Conservation (phyloP, 1,140 invertebrate species). For the Calliphora vicina region DNA sequence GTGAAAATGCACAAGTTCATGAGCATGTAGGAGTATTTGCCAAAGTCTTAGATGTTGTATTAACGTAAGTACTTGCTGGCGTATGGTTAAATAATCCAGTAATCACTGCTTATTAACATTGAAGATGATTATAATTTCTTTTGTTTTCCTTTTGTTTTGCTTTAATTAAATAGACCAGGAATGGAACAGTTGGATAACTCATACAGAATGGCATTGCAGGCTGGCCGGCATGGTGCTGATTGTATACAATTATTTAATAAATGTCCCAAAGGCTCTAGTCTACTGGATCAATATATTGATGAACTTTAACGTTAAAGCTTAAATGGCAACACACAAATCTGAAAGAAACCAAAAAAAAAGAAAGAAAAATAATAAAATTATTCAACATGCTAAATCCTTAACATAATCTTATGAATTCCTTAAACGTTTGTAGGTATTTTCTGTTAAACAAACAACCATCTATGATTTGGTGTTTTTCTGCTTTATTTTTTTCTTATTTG, state of each 20-base stretch:
- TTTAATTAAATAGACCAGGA: slow-evolving; percentile 47
- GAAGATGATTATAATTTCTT: not conserved
- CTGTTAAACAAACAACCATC: not conserved
- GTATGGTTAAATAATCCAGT: not conserved
- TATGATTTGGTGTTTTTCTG: not conserved
- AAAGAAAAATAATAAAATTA: not conserved
- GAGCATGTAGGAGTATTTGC: slow-evolving; percentile 57
- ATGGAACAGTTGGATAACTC: slow-evolving; percentile 50
- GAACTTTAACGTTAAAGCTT: slow-evolving; percentile 13
- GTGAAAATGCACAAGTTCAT: slow-evolving; percentile 60
- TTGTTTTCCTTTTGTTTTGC: slow-evolving; percentile 20
- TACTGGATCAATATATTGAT: slow-evolving; percentile 46
- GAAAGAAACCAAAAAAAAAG: not conserved
- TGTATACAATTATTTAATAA: slow-evolving; percentile 46
- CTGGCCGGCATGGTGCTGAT: slow-evolving; percentile 53
- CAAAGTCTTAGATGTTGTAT: slow-evolving; percentile 54
- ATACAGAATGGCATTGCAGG: slow-evolving; percentile 52
- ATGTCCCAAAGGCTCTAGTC: slow-evolving; percentile 53
- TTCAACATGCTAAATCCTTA: not conserved
- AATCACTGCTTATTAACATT: not conserved
- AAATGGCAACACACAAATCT: not conserved
- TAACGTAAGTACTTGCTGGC: slow-evolving; percentile 47
- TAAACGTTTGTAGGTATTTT: not conserved
- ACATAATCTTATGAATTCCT: slow-evolving; percentile 1
- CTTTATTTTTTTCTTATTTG: not conserved